phyloP scores from a whole-genome alignment of 1,140 invertebrate genomes.

The Cherax destructor region DNA sequence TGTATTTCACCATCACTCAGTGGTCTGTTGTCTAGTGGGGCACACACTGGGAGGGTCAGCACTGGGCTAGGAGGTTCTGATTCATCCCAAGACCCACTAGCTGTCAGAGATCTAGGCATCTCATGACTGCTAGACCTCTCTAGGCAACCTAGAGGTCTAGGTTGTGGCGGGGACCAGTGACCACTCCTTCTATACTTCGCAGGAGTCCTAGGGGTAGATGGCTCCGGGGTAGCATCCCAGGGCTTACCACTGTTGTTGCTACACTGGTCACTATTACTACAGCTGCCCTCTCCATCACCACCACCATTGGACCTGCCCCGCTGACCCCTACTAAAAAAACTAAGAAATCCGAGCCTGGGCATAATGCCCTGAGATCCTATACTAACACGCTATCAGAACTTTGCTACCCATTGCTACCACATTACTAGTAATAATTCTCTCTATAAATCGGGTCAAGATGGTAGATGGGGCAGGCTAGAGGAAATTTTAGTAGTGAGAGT shows the following conservation, averaged over 20 bases:
- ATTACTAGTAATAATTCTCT: too few species aligned
- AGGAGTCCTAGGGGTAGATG: background rate
- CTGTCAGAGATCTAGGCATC: slow-evolving; percentile 38
- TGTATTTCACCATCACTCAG: slow-evolving; percentile 29
- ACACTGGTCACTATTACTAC: slow-evolving; percentile 25
- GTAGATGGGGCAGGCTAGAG: too few species aligned
- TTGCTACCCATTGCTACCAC: background rate
- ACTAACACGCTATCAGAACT: background rate
- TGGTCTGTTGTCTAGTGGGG: background rate
- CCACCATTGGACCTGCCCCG: slow-evolving; percentile 3
- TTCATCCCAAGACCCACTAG: slow-evolving; percentile 59
- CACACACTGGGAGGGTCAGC: background rate
- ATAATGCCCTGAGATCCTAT: slow-evolving; percentile 29
- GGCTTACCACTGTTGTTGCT: background rate
- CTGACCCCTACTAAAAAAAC: slow-evolving; percentile 43
- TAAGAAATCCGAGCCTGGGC: slow-evolving; percentile 62
- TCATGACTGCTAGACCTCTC: slow-evolving; percentile 50
- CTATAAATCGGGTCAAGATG: too few species aligned
- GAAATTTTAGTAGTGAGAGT: too few species aligned
- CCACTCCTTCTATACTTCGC: background rate
- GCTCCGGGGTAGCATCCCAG: background rate
- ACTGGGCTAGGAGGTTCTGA: slow-evolving; percentile 45
- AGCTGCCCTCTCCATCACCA: slow-evolving; percentile 4
- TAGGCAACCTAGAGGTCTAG: slow-evolving; percentile 20
- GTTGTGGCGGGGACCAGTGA: slow-evolving; percentile 58